A percentile compares a stretch with the other conserved stretches of the same genome.
Evolutionary conservation across 2,113 vertebrate genomes (phyloP).

Genomic region (Hemicordylus capensis): DNA sequence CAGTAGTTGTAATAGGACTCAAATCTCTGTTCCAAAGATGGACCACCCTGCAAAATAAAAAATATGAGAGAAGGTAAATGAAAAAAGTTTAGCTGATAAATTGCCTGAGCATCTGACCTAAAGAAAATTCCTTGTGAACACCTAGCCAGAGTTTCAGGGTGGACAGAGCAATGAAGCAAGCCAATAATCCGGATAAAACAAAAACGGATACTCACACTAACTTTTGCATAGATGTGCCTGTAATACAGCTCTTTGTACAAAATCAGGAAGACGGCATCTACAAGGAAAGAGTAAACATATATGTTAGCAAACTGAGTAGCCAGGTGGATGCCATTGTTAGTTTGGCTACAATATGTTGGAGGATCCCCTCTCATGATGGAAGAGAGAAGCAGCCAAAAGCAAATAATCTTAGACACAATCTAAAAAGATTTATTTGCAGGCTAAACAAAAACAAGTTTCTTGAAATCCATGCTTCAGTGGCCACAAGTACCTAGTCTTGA

Average conservation of each 20-base stretch:
- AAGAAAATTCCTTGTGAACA: background rate
- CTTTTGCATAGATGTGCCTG: constrained; percentile 98
- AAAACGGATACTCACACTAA: constrained; percentile 88
- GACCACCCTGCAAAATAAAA: constrained; percentile 85
- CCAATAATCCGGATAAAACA: background rate
- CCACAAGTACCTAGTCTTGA: background rate
- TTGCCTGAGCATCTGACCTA: background rate
- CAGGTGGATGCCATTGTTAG: background rate
- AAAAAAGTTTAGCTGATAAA: background rate
- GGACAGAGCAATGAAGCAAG: background rate
- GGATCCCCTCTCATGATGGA: background rate
- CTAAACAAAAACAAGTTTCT: background rate
- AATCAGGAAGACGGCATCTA: constrained; percentile 97
- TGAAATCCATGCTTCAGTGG: background rate
- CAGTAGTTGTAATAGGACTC: constrained; percentile 99
- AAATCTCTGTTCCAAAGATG: constrained; percentile 96
- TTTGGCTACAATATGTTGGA: background rate
- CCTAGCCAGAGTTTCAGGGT: background rate
- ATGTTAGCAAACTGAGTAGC: background rate
- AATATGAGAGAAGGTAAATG: constrained; percentile 4
- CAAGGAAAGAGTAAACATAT: constrained; percentile 12
- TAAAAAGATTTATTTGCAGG: background rate
- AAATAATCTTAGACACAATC: background rate
- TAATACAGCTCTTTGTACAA: constrained; percentile 98
- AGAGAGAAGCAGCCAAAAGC: background rate